A percentile compares a stretch with the other conserved stretches of the same genome.
phyloP scores from a whole-genome alignment of 1,140 invertebrate species.

The Spodoptera frugiperda region DNA sequence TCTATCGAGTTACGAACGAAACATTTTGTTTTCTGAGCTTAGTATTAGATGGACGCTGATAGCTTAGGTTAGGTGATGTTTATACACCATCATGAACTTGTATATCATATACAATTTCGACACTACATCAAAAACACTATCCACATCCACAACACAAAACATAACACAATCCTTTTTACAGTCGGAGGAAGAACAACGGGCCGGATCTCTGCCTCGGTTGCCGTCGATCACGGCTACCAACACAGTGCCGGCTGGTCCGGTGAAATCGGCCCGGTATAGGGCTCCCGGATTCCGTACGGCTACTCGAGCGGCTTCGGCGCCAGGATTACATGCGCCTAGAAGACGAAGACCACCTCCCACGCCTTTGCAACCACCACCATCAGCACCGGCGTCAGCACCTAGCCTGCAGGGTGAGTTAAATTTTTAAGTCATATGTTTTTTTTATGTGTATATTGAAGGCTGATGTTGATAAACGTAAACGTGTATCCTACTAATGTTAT shows the following conservation, averaged over 20 bases:
- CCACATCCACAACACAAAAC: not conserved
- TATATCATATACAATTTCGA: no score
- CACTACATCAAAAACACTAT: no score
- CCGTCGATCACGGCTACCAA: constrained; percentile 88
- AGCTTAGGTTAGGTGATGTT: no score
- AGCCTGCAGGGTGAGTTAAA: constrained; percentile 73
- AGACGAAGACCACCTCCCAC: constrained; percentile 86
- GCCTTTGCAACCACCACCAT: constrained; percentile 82
- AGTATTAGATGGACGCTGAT: no score
- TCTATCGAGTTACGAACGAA: no score
- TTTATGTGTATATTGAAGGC: not conserved
- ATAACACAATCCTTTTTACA: constrained; percentile 49
- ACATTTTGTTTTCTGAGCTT: no score
- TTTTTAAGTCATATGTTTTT: not conserved
- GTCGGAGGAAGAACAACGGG: constrained; percentile 90
- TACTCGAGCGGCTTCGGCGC: constrained; percentile 90
- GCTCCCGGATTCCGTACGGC: constrained; percentile 92
- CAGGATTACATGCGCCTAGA: constrained; percentile 88
- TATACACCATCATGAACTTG: no score
- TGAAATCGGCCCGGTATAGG: constrained; percentile 94
- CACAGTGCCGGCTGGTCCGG: constrained; percentile 86
- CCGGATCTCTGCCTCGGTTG: constrained; percentile 91
- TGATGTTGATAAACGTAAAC: no score
- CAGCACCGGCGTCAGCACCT: constrained; percentile 73
- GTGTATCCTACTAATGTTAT: no score